Evolutionary conservation across 92 coral and sea anemone species (phyloP).

Genomic region (Parazoanthus darwini): DNA sequence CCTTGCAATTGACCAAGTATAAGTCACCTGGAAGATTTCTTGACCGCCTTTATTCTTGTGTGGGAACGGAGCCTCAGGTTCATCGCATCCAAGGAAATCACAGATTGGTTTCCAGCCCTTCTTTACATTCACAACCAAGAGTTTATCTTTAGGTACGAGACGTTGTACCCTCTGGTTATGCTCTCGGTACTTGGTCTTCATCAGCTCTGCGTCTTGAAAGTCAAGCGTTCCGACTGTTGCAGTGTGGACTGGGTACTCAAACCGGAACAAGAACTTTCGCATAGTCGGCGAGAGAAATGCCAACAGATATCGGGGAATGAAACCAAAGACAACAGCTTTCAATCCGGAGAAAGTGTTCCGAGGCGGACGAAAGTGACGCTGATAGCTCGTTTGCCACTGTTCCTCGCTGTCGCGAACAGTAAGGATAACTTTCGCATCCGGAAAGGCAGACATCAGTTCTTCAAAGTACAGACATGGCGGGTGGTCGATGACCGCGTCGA

Average conservation of each 20-base stretch:
- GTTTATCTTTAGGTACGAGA: background rate
- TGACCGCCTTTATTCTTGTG: slow-evolving; percentile 22
- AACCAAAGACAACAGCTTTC: slow-evolving; percentile 18
- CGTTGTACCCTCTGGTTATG: background rate
- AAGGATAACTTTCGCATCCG: slow-evolving; percentile 26
- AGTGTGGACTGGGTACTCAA: slow-evolving; percentile 7
- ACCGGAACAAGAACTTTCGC: slow-evolving; percentile 20
- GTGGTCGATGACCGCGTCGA: slow-evolving; percentile 25
- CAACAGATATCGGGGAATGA: slow-evolving; percentile 8
- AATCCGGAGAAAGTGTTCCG: slow-evolving; percentile 10
- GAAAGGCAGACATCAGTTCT: slow-evolving; percentile 10
- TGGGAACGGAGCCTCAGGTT: slow-evolving; percentile 12
- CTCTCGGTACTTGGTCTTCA: slow-evolving; percentile 22
- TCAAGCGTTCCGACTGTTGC: slow-evolving; percentile 28
- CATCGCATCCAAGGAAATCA: slow-evolving; percentile 3
- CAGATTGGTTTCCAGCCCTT: slow-evolving; percentile 24
- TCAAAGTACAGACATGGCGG: slow-evolving; percentile 19
- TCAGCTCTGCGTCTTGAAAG: slow-evolving; percentile 15
- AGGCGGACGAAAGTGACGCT: slow-evolving; percentile 16
- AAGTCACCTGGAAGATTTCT: slow-evolving; percentile 18
- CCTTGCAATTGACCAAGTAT: slow-evolving; percentile 24
- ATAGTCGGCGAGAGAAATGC: slow-evolving; percentile 3
- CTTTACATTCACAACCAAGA: slow-evolving; percentile 17
- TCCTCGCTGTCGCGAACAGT: slow-evolving; percentile 30
- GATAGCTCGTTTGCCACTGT: slow-evolving; percentile 23